A percentile compares a stretch with the other conserved stretches of the same genome.
phyloP scores from a whole-genome alignment of 2,888 invertebrate genomes.

The Thera obeliscata region DNA sequence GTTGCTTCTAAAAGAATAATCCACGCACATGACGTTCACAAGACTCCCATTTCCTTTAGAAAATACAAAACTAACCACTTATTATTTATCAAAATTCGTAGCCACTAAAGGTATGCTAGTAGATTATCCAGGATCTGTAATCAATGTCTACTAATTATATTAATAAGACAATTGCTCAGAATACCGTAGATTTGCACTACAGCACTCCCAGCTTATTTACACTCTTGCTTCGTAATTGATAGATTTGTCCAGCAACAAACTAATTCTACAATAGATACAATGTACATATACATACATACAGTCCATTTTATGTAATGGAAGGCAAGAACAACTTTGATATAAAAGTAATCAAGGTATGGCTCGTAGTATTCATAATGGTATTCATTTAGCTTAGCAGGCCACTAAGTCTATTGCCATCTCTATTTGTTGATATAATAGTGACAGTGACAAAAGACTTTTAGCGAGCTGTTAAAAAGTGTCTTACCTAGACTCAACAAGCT shows the following conservation, averaged over 20 bases:
- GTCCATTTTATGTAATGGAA: too few species aligned
- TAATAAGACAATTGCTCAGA: not conserved
- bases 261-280: not conserved
- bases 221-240: constrained; percentile 17
- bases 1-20: constrained; percentile 40
- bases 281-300: too few species aligned
- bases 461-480: too few species aligned
- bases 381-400: too few species aligned
- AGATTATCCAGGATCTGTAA: not conserved
- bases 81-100: not conserved
- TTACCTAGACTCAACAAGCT: too few species aligned
- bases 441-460: too few species aligned
- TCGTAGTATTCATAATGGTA: too few species aligned
- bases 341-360: too few species aligned
- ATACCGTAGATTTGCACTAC: constrained; percentile 8
- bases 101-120: not conserved
- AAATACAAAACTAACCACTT: not conserved
- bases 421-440: too few species aligned
- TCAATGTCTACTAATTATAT: too few species aligned
- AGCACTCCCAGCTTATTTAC: constrained; percentile 12
- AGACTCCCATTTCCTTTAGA: constrained; percentile 6
- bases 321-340: too few species aligned
- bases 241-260: constrained; percentile 4
- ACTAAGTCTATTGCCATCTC: too few species aligned
- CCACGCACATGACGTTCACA: constrained; percentile 26